Evolutionary conservation across 2,888 invertebrate genomes (phyloP), one percentile per base, ranked within the genome.

Genomic region (Xestia ashworthii): DNA sequence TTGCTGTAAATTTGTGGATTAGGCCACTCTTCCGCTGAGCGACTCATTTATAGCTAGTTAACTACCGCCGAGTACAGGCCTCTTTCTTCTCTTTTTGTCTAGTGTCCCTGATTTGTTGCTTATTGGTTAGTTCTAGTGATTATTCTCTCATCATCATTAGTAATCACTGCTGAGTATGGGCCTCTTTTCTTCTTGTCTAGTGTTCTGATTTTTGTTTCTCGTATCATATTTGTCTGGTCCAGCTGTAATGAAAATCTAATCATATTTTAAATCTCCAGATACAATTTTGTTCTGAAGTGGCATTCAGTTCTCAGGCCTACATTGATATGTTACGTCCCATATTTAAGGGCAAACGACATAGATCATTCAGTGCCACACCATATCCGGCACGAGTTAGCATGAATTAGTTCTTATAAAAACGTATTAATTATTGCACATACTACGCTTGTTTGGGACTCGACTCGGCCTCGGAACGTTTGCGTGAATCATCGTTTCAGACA

Each of bases 401-500:
- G 64, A 62, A 55, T 85, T 85, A 64, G 70, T 81, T 71, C 60
- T 78, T 74, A 71, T 73, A 78, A 69, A 71, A 81, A 81, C 58
- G n/a, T 69, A 81, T 74, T 78, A 71, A 82, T 81, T 68, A 74
- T 85, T 77, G 67, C 64, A 77, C 67, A 77, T 60, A 68, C 67
- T 67, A 25, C 64, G 64, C 77, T 81, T 68, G 73, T 73, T 80
- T 71, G 50, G 44, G 58, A 60, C 81, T 68, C n/a, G 69, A 65
- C 46, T 72, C 68, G 82, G 64, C 86, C 88, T 76, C 84, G 82
- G 77, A 67, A 72, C 76, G 62, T 58, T 67, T 25, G 62, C 58
- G 65, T 88, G 84, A 86, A 73, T 87, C 86, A 87, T 78, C 74
- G 65, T 76, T 83, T 78, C 70, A 76, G 62, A 82, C 71, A 67